These are phyloP conservation scores for Antennarius striatus DNA, from an alignment of 2,113 vertebrate species.

Conservation along the genomic window DNA sequence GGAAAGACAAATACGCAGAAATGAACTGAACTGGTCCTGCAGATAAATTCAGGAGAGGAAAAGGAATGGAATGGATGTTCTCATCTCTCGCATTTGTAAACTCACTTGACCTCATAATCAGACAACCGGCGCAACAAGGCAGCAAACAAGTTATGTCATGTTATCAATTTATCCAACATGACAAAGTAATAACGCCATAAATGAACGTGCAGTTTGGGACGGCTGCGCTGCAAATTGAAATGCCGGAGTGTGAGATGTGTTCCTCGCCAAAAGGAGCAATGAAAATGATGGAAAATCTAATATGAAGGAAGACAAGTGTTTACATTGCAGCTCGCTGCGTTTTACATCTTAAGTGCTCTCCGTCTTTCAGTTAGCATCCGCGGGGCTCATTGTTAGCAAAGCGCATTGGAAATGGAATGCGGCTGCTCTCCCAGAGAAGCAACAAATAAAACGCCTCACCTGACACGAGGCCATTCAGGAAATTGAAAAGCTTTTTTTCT, in stretches of 20 bases:
- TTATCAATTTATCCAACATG: conserved; percentile 78
- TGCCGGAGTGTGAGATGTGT: conserved; percentile 64
- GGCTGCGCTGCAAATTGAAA: conserved; percentile 73
- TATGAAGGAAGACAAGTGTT: conserved; percentile 71
- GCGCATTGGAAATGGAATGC: conserved; percentile 16
- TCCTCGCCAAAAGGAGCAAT: conserved; percentile 46
- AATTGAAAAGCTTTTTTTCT: conserved; percentile 10
- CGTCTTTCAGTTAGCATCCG: conserved; percentile 44
- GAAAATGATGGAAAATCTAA: conserved; percentile 71
- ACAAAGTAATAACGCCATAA: conserved; percentile 79
- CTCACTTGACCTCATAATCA: conserved; percentile 73
- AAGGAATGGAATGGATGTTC: conserved; percentile 42
- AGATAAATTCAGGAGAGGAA: conserved; percentile 27
- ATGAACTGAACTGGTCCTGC: too few species aligned
- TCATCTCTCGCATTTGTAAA: conserved; percentile 66
- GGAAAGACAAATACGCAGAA: conserved; percentile 3
- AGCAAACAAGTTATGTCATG: conserved; percentile 76
- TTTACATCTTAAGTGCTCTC: conserved; percentile 65
- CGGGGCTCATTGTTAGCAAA: conserved; percentile 33
- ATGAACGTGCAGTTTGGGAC: conserved; percentile 70
- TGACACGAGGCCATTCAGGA: conserved; percentile 16
- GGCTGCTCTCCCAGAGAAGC: not conserved
- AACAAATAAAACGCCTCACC: conserved; percentile 15
- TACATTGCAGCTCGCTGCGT: conserved; percentile 55
- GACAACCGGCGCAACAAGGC: conserved; percentile 62